Conservation (phyloP, 2,113 vertebrate genomes). For the Neotoma lepida region DNA sequence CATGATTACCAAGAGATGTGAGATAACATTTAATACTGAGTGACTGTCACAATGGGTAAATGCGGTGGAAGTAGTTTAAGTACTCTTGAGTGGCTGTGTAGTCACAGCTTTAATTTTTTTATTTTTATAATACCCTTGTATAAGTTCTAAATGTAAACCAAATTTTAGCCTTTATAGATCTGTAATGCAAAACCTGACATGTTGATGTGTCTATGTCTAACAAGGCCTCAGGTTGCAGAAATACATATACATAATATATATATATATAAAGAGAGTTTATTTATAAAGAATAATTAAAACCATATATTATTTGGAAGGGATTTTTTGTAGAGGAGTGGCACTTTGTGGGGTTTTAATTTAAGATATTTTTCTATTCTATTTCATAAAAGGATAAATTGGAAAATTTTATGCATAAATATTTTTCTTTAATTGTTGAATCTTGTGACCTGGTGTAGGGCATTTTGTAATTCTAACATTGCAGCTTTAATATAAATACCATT, state of each 20-base stretch:
- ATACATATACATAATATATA: not conserved
- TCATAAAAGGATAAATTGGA: constrained; percentile 22
- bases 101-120: not conserved
- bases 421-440: constrained; percentile 30
- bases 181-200: not conserved
- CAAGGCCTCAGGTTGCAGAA: not conserved
- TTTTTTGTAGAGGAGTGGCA: not conserved
- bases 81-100: not conserved
- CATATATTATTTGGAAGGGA: not conserved
- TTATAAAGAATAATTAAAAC: not conserved
- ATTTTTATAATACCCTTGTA: not conserved
- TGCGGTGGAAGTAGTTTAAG: not conserved
- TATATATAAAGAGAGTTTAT: not conserved
- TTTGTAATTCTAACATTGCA: constrained; percentile 2
- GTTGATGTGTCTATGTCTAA: not conserved
- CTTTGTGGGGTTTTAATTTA: constrained; percentile 20
- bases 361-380: constrained; percentile 50
- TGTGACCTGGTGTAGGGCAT: not conserved
- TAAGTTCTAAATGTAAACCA: not conserved
- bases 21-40: not conserved
- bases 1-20: not conserved
- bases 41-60: constrained; percentile 29
- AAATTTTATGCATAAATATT: not conserved
- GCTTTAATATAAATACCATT: constrained; percentile 29
- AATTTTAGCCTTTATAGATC: not conserved